Base-by-base conservation (phyloP, 2,888 invertebrate species). In the Falcaria lacertinaria region DNA sequence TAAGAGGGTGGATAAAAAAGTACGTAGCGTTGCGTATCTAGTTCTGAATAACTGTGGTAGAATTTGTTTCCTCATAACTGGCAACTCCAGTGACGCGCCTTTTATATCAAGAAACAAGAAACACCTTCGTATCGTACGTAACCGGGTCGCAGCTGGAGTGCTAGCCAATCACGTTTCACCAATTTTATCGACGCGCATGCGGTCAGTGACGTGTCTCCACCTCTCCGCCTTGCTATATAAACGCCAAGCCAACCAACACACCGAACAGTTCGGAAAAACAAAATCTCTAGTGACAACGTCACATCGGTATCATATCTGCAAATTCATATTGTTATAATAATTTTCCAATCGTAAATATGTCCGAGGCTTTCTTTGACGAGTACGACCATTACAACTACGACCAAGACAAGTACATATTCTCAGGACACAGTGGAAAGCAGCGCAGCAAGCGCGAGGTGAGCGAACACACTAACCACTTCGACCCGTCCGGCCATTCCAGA, bases 341-440 rank as follows among this genome's bases (percentile, higher is more conserved):
- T 57, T 56, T 51, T 48, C n/a, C 66, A 74, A 66, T 69, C 57
- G 55, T 64, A 85, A 91, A 84, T 77, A 96, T 96, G 96, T 95
- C 96, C 70, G 95, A 95, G 85, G 90, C 91, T 66, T 93, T 95
- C 89, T 94, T 94, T 79, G 97, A 98, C 89, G 94, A 96, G 75
- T 97, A 96, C 92, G 98, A 98, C 75, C 95, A 97, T 76, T 98
- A 96, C 91, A 97, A 97, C 87, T 97, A 94, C 84, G 96, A 96
- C 65, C 94, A 95, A 90, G 97, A 97, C 81, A 97, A 97, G 85
- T 94, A 95, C 78, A 93, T 97, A 53, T 94, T 93, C 81, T 93
- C 94, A 34, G 94, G 95, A 16, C 96, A 96, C 86, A 94, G 96
- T 74, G 98, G 98, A 50, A 97, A 98, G 79, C 96, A 97, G 69